Evolutionary conservation across 2,797 vertebrate species (phyloP).

Genomic region (Platyrinchus mystaceus): DNA sequence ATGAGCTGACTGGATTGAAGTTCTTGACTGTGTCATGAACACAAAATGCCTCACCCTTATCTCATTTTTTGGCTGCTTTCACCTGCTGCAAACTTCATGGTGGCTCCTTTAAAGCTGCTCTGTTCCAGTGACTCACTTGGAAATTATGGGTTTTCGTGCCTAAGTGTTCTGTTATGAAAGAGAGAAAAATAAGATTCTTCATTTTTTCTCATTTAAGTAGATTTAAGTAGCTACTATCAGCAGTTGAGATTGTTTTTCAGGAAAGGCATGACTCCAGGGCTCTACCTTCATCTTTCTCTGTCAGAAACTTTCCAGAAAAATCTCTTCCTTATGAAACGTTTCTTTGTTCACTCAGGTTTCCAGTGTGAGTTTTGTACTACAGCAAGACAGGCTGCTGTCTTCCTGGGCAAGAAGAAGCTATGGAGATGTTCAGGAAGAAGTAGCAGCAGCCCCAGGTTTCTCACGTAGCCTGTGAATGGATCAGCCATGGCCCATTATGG

Average conservation of each 20-base stretch:
- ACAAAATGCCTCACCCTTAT: background rate
- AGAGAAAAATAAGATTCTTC: constrained; percentile 8
- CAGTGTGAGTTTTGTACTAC: background rate
- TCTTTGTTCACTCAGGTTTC: background rate
- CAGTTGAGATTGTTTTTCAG: background rate
- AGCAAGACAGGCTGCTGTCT: background rate
- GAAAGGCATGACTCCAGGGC: background rate
- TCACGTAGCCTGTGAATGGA: background rate
- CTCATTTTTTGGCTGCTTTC: constrained; percentile 17
- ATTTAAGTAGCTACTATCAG: background rate
- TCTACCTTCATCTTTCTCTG: background rate
- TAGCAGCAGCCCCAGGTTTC: background rate
- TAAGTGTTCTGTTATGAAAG: background rate
- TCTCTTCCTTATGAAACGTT: background rate
- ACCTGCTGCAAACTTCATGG: background rate
- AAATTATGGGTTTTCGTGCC: background rate
- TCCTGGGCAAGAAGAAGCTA: background rate
- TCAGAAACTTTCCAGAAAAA: background rate
- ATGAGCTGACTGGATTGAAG: background rate
- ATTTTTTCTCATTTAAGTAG: background rate
- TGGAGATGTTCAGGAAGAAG: background rate
- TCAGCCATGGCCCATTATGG: background rate
- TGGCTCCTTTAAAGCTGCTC: constrained; percentile 30
- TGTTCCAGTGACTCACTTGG: constrained; percentile 25
- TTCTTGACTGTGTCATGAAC: background rate